These are phyloP conservation scores for Oreohelix idahoensis DNA, from an alignment of 1,140 invertebrate species.

Conservation along the genomic window DNA sequence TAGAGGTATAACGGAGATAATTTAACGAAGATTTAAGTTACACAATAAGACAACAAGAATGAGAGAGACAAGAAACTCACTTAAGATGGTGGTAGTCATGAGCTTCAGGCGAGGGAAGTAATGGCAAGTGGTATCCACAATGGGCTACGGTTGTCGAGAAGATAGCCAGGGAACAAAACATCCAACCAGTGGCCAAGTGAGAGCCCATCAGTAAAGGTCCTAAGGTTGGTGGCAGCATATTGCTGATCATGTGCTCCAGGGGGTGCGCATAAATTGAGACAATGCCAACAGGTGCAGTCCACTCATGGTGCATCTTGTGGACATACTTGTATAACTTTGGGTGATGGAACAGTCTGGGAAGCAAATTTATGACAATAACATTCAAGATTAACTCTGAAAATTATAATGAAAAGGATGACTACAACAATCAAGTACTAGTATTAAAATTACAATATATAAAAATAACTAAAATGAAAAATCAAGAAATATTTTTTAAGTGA, in stretches of 20 bases:
- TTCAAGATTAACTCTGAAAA: too few species aligned
- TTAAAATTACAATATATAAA: too few species aligned
- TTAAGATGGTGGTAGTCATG: conserved; percentile 88
- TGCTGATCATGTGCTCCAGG: conserved; percentile 88
- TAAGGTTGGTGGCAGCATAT: conserved; percentile 84
- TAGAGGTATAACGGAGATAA: too few species aligned
- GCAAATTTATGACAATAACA: too few species aligned
- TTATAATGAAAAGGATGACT: too few species aligned
- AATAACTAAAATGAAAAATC: too few species aligned
- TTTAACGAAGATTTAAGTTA: too few species aligned
- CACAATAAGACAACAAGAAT: too few species aligned
- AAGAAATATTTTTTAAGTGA: too few species aligned
- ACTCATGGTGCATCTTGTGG: conserved; percentile 84
- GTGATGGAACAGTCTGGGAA: conserved; percentile 82
- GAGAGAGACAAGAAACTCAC: too few species aligned
- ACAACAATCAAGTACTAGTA: too few species aligned
- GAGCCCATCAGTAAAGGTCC: conserved; percentile 87
- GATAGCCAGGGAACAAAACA: conserved; percentile 87
- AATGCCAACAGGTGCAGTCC: conserved; percentile 74
- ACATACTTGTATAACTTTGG: conserved; percentile 85
- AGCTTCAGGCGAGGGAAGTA: conserved; percentile 90
- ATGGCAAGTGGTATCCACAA: conserved; percentile 90
- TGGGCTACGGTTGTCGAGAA: conserved; percentile 88
- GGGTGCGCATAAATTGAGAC: conserved; percentile 91
- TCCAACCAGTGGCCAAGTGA: conserved; percentile 86